Conservation (phyloP, 1,140 invertebrate species). For the Euwallacea fornicatus region DNA sequence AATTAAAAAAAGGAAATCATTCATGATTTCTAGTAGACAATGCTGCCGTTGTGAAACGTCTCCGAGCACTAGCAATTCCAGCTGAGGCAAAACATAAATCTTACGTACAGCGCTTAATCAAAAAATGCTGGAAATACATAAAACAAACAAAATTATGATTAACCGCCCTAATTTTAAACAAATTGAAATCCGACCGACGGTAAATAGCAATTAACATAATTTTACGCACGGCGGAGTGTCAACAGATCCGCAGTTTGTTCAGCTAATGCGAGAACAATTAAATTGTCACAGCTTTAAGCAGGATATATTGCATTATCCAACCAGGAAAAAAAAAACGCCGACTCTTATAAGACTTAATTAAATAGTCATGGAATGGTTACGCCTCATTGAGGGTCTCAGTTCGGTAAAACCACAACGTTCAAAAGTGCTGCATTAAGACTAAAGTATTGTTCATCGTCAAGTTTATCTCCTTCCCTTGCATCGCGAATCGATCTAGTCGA, state of each 20-base stretch:
- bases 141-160: slow-evolving; percentile 7
- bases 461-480: no score
- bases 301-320: slow-evolving; percentile 21
- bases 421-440: no score
- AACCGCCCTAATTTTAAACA: slow-evolving; percentile 1
- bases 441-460: no score
- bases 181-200: slow-evolving; percentile 5
- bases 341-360: slow-evolving; percentile 11
- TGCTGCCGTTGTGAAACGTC: no score
- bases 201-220: slow-evolving; percentile 19
- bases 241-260: slow-evolving; percentile 26
- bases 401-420: no score
- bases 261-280: slow-evolving; percentile 25
- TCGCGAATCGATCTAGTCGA: no score
- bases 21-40: slow-evolving; percentile 1
- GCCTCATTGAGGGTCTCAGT: slow-evolving; percentile 2
- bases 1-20: neutral
- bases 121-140: slow-evolving; percentile 1
- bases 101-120: slow-evolving; percentile 1
- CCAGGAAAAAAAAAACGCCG: slow-evolving; percentile 13
- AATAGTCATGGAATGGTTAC: slow-evolving; percentile 16
- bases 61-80: no score
- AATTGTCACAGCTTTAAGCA: slow-evolving; percentile 22
- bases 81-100: neutral
- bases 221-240: slow-evolving; percentile 22